A percentile compares a stretch with the other conserved stretches of the same genome.
These are phyloP conservation scores for Drosophila fungiperda DNA, from an alignment of 2,888 invertebrate species.

Conservation along the genomic window DNA sequence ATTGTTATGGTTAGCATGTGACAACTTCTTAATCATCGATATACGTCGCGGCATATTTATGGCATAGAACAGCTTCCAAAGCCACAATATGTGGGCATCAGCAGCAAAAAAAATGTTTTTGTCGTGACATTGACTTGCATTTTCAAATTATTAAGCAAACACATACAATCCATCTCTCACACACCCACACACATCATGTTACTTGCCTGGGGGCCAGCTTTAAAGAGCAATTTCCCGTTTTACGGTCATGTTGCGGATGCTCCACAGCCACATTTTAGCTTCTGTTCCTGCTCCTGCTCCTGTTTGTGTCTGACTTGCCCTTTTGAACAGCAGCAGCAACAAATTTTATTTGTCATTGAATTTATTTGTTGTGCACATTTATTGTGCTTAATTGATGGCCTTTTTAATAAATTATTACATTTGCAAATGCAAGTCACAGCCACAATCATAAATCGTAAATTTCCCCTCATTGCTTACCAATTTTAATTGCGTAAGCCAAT, in stretches of 20 bases:
- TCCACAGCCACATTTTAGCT: slow-evolving; percentile 13
- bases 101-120: slow-evolving; percentile 27
- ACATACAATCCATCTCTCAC: slow-evolving; percentile 3
- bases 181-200: not conserved
- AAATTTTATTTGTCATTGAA: slow-evolving; percentile 33
- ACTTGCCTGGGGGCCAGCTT: slow-evolving; percentile 27
- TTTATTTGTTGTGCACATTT: slow-evolving; percentile 36
- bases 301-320: slow-evolving; percentile 20
- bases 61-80: slow-evolving; percentile 26
- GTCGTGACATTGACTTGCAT: slow-evolving; percentile 39
- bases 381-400: slow-evolving; percentile 65
- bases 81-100: slow-evolving; percentile 17
- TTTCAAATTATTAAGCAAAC: slow-evolving; percentile 43
- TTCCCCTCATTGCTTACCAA: slow-evolving; percentile 3
- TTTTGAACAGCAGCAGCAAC: slow-evolving; percentile 19
- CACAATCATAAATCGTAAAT: slow-evolving; percentile 56
- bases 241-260: slow-evolving; percentile 51
- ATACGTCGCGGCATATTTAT: slow-evolving; percentile 56
- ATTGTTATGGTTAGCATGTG: slow-evolving; percentile 51
- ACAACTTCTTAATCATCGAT: slow-evolving; percentile 72
- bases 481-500: slow-evolving; percentile 32
- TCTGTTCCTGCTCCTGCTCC: not conserved
- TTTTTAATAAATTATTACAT: slow-evolving; percentile 62
- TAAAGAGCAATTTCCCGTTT: slow-evolving; percentile 61
- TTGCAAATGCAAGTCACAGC: slow-evolving; percentile 56